A percentile compares a stretch with the other conserved stretches of the same genome.
Evolutionary conservation across 2,888 invertebrate species (phyloP).

Genomic region (Salticus scenicus): DNA sequence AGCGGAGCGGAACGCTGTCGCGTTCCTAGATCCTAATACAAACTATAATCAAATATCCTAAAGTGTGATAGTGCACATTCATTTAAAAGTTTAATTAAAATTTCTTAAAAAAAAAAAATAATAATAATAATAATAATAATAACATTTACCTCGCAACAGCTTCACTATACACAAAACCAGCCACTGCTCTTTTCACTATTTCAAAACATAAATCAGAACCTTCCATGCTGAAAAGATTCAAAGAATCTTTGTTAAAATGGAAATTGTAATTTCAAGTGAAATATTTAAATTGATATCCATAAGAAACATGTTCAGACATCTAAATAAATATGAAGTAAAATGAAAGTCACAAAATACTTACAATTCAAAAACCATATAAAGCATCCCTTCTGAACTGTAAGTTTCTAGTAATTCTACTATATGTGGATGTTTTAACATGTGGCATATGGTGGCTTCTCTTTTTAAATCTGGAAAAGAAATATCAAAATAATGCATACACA

Average conservation of each 20-base stretch:
- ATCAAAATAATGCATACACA: no score
- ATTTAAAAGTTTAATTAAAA: no score
- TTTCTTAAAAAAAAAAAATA: no score
- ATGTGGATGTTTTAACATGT: conserved; percentile 99
- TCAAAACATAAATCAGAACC: conserved; percentile 99
- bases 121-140: no score
- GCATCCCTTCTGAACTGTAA: conserved; percentile 98
- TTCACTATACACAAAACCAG: conserved; percentile 99
- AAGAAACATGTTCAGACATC: not conserved
- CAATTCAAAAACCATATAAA: conserved; percentile 99
- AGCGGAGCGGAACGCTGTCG: no score
- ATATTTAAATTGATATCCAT: not conserved
- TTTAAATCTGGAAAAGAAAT: conserved; percentile 87
- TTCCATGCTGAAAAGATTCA: conserved; percentile 86
- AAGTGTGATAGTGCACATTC: no score
- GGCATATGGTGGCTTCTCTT: conserved; percentile 98
- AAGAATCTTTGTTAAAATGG: not conserved
- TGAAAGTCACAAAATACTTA: conserved; percentile 80
- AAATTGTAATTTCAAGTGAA: not conserved
- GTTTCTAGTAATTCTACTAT: conserved; percentile 98
- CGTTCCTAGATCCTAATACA: no score
- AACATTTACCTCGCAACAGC: conserved; percentile 96
- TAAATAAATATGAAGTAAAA: not conserved
- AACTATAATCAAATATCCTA: no score
- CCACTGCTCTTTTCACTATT: conserved; percentile 94